phyloP scores from a whole-genome alignment of 2,888 invertebrate species.

The Aphrophora alni region DNA sequence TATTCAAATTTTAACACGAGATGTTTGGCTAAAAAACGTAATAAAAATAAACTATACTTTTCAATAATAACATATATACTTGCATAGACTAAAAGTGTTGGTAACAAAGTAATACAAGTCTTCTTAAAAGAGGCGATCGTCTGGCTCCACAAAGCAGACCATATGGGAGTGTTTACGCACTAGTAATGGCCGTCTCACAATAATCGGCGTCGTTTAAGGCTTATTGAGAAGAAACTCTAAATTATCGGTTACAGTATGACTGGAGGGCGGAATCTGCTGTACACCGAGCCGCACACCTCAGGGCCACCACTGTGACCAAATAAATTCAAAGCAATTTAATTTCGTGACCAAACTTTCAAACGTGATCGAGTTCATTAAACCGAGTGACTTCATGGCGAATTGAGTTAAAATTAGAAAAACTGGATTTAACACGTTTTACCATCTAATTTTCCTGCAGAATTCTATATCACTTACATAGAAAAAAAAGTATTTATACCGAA shows the following conservation, averaged over 20 bases:
- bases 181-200: slow-evolving; percentile 3
- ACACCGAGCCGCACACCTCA: neutral
- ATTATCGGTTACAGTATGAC: slow-evolving; percentile 51
- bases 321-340: slow-evolving; percentile 5
- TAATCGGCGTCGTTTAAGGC: slow-evolving; percentile 37
- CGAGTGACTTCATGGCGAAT: neutral
- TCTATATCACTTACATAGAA: too few relatives aligned
- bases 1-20: too few relatives aligned
- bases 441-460: too few relatives aligned
- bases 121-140: neutral
- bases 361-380: neutral
- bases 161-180: slow-evolving; percentile 24
- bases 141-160: slow-evolving; percentile 15
- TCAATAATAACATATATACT: too few relatives aligned
- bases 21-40: too few relatives aligned
- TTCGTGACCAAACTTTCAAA: neutral
- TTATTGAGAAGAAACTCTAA: slow-evolving; percentile 39
- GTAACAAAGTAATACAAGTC: neutral
- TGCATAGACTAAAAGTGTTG: too few relatives aligned
- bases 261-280: neutral
- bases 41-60: too few relatives aligned
- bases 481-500: too few relatives aligned
- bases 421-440: neutral
- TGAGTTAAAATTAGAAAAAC: neutral
- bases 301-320: neutral